These are phyloP conservation scores for Cyanoramphus novaezelandiae DNA, from an alignment of 2,113 vertebrate genomes.

Conservation along the genomic window DNA sequence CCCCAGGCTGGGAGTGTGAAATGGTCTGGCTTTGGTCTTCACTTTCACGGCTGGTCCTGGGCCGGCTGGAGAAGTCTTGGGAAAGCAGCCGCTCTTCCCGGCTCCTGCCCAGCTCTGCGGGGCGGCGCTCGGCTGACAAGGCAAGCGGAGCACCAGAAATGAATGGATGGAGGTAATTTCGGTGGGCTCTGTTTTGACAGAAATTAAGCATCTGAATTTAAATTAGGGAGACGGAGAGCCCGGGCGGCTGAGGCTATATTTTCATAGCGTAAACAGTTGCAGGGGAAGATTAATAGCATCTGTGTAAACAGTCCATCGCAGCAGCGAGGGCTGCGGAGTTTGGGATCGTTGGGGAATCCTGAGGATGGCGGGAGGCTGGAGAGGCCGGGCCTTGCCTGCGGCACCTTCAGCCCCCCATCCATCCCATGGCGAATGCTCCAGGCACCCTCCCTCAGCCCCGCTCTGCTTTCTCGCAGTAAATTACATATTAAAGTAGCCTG, in stretches of 20 bases:
- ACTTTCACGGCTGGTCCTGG: background rate
- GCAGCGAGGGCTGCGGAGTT: background rate
- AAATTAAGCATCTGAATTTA: slow-evolving; percentile 43
- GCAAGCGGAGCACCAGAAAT: background rate
- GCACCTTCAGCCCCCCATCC: background rate
- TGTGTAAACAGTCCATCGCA: background rate
- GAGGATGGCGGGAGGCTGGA: background rate
- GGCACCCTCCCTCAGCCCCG: slow-evolving; percentile 41
- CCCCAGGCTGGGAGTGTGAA: background rate
- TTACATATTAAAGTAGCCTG: slow-evolving; percentile 83
- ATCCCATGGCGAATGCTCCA: slow-evolving; percentile 64
- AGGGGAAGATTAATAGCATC: slow-evolving; percentile 30
- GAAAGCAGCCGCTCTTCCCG: too few relatives aligned
- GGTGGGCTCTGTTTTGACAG: slow-evolving; percentile 22
- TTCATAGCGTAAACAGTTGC: slow-evolving; percentile 5
- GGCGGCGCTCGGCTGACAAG: background rate
- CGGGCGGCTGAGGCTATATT: slow-evolving; percentile 4
- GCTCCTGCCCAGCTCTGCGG: background rate
- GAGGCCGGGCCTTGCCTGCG: background rate
- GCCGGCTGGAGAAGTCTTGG: background rate
- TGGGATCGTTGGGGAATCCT: background rate
- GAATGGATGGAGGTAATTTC: slow-evolving; percentile 35
- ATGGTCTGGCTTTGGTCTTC: background rate
- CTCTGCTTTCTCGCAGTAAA: slow-evolving; percentile 69
- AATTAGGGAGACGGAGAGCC: background rate